Evolutionary conservation across 2,888 invertebrate genomes (phyloP).

Genomic region (Chaetogeoica ovagalla): DNA sequence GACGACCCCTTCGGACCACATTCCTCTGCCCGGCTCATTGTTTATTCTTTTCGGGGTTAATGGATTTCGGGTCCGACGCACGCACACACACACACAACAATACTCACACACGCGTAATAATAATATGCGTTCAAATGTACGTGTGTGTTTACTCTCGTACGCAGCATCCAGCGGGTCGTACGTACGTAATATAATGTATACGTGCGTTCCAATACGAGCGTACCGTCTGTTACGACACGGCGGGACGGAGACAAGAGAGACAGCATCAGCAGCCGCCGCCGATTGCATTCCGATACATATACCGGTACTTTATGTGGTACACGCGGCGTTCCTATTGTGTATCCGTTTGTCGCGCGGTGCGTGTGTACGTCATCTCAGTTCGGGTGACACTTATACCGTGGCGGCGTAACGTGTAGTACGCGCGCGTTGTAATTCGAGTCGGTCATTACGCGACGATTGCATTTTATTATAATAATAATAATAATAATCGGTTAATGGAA

Average conservation of each 20-base stretch:
- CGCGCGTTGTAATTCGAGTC: constrained; percentile 16
- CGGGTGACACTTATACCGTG: too few species aligned
- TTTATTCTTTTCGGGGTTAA: constrained; percentile 52
- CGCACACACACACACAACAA: constrained; percentile 6
- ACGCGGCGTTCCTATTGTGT: not conserved
- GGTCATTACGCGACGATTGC: constrained; percentile 26
- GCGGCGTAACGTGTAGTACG: too few species aligned
- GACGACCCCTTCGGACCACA: constrained; percentile 50
- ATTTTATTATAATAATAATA: constrained; percentile 33
- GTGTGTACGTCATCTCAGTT: not conserved
- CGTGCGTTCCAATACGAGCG: not conserved
- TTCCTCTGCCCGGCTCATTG: constrained; percentile 46
- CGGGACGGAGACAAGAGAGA: not conserved
- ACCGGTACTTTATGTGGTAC: not conserved
- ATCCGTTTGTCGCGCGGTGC: too few species aligned
- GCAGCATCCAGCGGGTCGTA: not conserved
- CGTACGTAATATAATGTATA: not conserved
- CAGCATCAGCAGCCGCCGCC: not conserved
- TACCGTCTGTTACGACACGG: not conserved
- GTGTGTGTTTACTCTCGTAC: not conserved
- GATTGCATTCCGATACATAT: constrained; percentile 44
- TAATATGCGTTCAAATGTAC: not conserved
- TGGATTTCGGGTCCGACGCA: constrained; percentile 51
- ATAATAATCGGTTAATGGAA: too few species aligned
- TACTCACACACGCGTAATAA: not conserved